phyloP scores from a whole-genome alignment of 2,797 vertebrate species.

The Lithobates sylvaticus region DNA sequence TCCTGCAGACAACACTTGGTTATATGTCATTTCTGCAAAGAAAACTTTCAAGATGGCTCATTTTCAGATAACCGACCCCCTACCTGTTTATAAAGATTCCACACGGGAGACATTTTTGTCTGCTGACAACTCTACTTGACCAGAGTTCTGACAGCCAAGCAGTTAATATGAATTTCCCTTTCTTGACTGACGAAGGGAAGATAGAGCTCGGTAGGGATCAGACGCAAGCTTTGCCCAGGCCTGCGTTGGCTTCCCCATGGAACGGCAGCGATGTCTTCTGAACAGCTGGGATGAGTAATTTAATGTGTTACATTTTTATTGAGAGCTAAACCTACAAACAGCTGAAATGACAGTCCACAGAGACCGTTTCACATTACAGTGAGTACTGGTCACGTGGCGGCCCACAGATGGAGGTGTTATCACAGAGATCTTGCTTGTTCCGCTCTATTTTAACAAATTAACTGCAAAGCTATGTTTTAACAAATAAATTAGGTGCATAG shows the following conservation, averaged over 20 bases:
- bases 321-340: slow-evolving; percentile 49
- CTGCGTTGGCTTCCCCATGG: not conserved
- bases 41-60: not conserved
- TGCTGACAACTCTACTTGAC: not conserved
- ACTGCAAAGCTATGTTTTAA: not conserved
- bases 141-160: slow-evolving; percentile 1
- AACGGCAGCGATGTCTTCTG: not conserved
- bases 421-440: not conserved
- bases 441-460: not conserved
- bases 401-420: slow-evolving; percentile 21
- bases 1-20: no score
- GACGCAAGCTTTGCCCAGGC: not conserved
- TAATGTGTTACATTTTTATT: slow-evolving; percentile 52
- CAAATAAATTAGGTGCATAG: not conserved
- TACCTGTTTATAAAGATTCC: not conserved
- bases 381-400: slow-evolving; percentile 1
- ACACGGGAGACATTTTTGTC: not conserved
- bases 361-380: not conserved
- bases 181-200: not conserved
- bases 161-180: not conserved
- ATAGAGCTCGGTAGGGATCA: slow-evolving; percentile 10
- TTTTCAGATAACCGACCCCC: not conserved
- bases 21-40: no score
- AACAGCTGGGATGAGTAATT: slow-evolving; percentile 49
- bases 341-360: slow-evolving; percentile 22